A percentile compares a stretch with the other conserved stretches of the same genome.
Conservation (phyloP, 2,113 vertebrate species). For the Muscicapa adusta region DNA sequence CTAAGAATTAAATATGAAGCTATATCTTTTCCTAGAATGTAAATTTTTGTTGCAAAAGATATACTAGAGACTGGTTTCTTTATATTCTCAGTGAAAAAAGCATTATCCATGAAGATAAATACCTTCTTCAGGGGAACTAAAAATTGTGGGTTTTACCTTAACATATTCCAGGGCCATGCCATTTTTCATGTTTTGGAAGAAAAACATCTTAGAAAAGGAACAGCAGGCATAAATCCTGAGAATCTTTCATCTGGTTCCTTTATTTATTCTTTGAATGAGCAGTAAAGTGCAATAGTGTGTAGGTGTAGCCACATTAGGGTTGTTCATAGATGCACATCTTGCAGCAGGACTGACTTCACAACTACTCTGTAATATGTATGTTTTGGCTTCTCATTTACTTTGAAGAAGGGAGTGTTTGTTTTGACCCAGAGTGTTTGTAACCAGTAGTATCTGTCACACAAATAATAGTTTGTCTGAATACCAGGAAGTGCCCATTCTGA, state of each 20-base stretch:
- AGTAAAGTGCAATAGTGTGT: background rate
- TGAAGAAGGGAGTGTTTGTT: background rate
- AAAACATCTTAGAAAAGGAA: background rate
- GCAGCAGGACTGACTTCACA: background rate
- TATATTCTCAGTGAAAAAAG: background rate
- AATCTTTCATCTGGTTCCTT: background rate
- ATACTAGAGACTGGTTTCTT: background rate
- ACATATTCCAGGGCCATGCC: background rate
- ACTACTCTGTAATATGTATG: background rate
- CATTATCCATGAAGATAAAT: slow-evolving; percentile 1
- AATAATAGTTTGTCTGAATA: background rate
- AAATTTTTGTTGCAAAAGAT: background rate
- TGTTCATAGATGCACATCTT: background rate
- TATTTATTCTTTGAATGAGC: background rate
- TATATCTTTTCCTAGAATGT: background rate
- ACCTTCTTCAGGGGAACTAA: background rate
- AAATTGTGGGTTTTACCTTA: background rate
- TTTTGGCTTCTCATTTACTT: background rate
- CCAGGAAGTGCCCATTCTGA: background rate
- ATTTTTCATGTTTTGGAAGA: slow-evolving; percentile 8
- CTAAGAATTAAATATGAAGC: background rate
- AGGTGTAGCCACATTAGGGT: background rate
- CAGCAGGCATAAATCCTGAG: background rate
- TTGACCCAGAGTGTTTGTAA: background rate
- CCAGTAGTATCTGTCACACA: background rate